Conservation (phyloP, 2,113 vertebrate species). For the Theristicus caerulescens region DNA sequence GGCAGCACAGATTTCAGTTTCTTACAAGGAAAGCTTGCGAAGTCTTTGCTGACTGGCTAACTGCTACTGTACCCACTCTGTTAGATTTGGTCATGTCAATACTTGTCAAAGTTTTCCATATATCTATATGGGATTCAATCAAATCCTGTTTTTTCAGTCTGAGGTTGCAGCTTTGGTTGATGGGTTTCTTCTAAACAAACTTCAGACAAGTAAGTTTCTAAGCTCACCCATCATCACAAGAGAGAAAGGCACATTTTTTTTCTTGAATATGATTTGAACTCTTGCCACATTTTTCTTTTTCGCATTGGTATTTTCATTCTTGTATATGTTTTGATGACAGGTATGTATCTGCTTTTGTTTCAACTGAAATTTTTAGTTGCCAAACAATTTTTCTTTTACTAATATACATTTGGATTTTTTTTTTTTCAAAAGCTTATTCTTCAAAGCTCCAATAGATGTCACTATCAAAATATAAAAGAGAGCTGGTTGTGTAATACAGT, state of each 20-base stretch:
- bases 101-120: background rate
- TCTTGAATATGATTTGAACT: background rate
- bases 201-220: background rate
- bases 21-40: background rate
- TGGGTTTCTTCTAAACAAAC: background rate
- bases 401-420: background rate
- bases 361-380: background rate
- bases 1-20: background rate
- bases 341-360: background rate
- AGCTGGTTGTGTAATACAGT: background rate
- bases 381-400: background rate
- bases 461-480: constrained; percentile 78
- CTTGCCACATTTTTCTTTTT: background rate
- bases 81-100: background rate
- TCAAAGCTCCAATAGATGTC: constrained; percentile 80
- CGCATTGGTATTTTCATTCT: background rate
- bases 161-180: background rate
- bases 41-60: background rate
- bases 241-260: background rate
- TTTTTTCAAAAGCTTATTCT: constrained; percentile 23
- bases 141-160: background rate
- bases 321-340: background rate
- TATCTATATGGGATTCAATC: background rate
- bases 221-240: background rate
- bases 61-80: background rate